A percentile compares a stretch with the other conserved stretches of the same genome.
These are phyloP conservation scores for Telenomus remus DNA, from an alignment of 1,140 invertebrate species.

Conservation along the genomic window DNA sequence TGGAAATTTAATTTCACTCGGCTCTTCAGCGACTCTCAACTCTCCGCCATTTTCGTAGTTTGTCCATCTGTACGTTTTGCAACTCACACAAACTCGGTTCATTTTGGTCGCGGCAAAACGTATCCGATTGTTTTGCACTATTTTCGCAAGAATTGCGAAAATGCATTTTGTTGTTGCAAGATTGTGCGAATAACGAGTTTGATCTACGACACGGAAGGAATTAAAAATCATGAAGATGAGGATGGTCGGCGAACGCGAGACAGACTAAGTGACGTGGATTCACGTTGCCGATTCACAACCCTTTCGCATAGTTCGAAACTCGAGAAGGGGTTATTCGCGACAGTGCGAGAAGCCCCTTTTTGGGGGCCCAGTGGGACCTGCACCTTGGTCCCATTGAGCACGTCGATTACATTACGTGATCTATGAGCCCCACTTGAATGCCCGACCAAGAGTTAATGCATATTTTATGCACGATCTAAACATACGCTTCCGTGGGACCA, in stretches of 20 bases:
- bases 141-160: too few relatives aligned
- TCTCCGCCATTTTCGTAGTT: slow-evolving; percentile 5
- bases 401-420: slow-evolving; percentile 63
- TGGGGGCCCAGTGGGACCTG: slow-evolving; percentile 64
- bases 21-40: slow-evolving; percentile 49
- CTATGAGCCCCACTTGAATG: slow-evolving; percentile 69
- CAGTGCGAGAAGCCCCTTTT: slow-evolving; percentile 49
- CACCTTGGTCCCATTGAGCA: slow-evolving; percentile 57
- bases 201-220: too few relatives aligned
- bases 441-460: slow-evolving; percentile 48
- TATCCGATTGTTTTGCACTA: too few relatives aligned
- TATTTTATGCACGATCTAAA: slow-evolving; percentile 65
- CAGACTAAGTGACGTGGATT: slow-evolving; percentile 54
- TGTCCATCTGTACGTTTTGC: slow-evolving; percentile 5
- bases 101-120: not conserved
- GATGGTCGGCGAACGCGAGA: slow-evolving; percentile 34
- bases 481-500: slow-evolving; percentile 30
- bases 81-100: not conserved
- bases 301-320: slow-evolving; percentile 51
- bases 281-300: slow-evolving; percentile 27
- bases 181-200: too few relatives aligned
- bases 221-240: too few relatives aligned
- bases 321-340: slow-evolving; percentile 63
- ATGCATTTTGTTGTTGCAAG: too few relatives aligned
- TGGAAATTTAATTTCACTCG: slow-evolving; percentile 68